Evolutionary conservation across 2,888 invertebrate species (phyloP).

Genomic region (Mimumesa dahlbomi): DNA sequence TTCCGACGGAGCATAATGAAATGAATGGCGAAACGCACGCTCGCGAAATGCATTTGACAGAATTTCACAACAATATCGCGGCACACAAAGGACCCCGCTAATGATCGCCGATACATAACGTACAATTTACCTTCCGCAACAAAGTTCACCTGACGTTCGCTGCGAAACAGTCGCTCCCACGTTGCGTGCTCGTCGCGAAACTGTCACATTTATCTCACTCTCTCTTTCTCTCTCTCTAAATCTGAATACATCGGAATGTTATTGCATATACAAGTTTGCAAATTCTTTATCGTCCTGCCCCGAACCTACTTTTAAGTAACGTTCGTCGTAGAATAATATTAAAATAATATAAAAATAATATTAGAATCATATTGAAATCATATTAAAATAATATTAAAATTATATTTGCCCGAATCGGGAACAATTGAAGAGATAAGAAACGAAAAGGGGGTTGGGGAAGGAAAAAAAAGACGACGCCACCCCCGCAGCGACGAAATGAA

Average conservation of each 20-base stretch:
- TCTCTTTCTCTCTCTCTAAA: too few relatives aligned
- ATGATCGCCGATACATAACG: not conserved
- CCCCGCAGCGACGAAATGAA: constrained; percentile 21
- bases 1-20: constrained; percentile 5
- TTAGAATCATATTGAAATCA: too few relatives aligned
- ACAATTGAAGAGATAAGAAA: constrained; percentile 40
- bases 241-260: too few relatives aligned
- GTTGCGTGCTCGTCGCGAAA: not conserved
- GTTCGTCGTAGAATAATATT: too few relatives aligned
- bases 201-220: not conserved
- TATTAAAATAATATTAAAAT: too few relatives aligned
- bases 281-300: not conserved
- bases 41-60: constrained; percentile 1
- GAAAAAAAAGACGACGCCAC: constrained; percentile 8
- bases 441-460: not conserved
- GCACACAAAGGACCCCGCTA: not conserved
- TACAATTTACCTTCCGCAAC: not conserved
- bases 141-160: not conserved
- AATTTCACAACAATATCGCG: constrained; percentile 1
- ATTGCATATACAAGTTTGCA: too few relatives aligned
- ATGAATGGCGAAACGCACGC: not conserved
- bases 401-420: too few relatives aligned
- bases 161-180: not conserved
- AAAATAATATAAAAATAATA: too few relatives aligned
- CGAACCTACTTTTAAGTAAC: too few relatives aligned